Conservation (phyloP, 1,140 invertebrate species). For the Trachymyrmex septentrionalis region DNA sequence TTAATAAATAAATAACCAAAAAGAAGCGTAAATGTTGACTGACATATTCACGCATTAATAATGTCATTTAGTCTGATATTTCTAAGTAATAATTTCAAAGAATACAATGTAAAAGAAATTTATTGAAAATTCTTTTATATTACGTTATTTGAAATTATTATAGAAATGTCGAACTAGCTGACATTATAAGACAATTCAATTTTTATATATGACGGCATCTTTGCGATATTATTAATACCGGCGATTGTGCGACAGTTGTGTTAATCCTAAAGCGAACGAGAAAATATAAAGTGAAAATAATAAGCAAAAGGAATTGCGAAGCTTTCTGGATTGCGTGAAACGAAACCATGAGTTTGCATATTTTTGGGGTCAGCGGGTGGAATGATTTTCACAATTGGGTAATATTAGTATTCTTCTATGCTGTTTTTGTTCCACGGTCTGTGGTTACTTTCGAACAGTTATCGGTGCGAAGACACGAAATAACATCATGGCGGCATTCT, state of each 20-base stretch:
- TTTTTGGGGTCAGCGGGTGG: background rate
- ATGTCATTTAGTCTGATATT: too few species aligned
- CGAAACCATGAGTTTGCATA: slow-evolving; percentile 8
- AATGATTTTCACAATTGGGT: background rate
- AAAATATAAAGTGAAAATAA: background rate
- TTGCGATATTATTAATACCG: background rate
- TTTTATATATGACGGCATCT: slow-evolving; percentile 6
- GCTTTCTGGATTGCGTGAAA: slow-evolving; percentile 28
- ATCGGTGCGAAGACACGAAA: slow-evolving; percentile 25
- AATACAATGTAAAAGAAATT: too few species aligned
- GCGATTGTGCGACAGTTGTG: too few species aligned
- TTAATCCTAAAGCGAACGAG: background rate
- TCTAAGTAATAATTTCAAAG: too few species aligned
- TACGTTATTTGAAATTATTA: background rate
- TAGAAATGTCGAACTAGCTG: background rate
- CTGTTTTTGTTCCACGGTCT: background rate
- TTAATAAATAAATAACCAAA: too few species aligned
- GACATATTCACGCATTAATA: too few species aligned
- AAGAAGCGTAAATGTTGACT: too few species aligned
- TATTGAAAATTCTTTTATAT: background rate
- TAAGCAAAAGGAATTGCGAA: background rate
- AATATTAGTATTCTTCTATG: slow-evolving; percentile 46
- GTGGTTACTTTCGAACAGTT: slow-evolving; percentile 23
- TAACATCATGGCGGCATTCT: slow-evolving; percentile 18
- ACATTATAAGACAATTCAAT: slow-evolving; percentile 3